Evolutionary conservation across 2,797 vertebrate genomes (phyloP).

Genomic region (Anableps anableps): DNA sequence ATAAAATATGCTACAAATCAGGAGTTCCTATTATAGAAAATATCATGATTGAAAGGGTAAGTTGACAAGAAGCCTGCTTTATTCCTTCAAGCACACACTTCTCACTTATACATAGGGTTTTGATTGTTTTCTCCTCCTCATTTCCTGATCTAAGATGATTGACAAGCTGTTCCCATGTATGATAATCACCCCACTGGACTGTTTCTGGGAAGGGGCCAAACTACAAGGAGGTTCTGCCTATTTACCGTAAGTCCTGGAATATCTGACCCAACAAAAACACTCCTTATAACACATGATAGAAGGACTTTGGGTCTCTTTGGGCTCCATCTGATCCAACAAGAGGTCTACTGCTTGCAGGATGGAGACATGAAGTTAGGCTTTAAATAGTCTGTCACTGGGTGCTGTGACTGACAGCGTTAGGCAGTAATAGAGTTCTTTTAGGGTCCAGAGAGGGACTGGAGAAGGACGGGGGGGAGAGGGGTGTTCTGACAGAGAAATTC

Average conservation of each 20-base stretch:
- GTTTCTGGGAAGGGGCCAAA: conserved; percentile 99
- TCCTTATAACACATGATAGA: conserved; percentile 35
- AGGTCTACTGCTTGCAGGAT: conserved; percentile 58
- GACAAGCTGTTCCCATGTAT: conserved; percentile 99
- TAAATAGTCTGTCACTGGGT: conserved; percentile 65
- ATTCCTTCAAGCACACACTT: background rate
- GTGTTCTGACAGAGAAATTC: conserved; percentile 69
- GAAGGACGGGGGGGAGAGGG: conserved; percentile 47
- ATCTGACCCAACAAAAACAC: conserved; percentile 26
- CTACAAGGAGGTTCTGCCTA: conserved; percentile 98
- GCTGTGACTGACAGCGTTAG: conserved; percentile 74
- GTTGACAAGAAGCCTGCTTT: conserved; percentile 46
- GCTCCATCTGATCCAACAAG: conserved; percentile 44
- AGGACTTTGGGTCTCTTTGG: conserved; percentile 23
- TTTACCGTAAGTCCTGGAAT: conserved; percentile 91
- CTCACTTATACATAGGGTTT: conserved; percentile 1
- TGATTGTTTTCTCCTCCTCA: conserved; percentile 26
- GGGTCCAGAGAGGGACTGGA: conserved; percentile 69
- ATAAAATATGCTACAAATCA: conserved; percentile 99
- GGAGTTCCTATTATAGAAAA: conserved; percentile 98
- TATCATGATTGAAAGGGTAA: conserved; percentile 95
- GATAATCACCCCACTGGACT: conserved; percentile 97
- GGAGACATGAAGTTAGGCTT: conserved; percentile 76
- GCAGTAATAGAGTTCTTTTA: conserved; percentile 80
- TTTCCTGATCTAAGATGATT: conserved; percentile 89